These are phyloP conservation scores for Didymodactylos carnosus DNA, from an alignment of 2,888 invertebrate genomes.

Conservation along the genomic window DNA sequence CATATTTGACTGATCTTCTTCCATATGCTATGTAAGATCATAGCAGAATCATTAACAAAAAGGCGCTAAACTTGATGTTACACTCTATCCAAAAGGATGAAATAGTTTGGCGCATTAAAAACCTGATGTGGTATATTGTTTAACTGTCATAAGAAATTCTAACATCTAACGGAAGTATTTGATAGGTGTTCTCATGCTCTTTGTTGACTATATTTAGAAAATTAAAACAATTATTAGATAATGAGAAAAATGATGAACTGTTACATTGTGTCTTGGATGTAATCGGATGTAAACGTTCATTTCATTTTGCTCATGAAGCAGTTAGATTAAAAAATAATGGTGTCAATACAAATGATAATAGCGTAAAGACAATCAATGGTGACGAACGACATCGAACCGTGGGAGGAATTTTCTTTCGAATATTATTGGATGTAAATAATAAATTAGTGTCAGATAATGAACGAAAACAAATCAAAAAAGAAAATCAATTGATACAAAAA, in stretches of 20 bases:
- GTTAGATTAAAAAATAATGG: too few relatives aligned
- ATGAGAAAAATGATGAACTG: not conserved
- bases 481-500: not conserved
- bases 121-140: too few relatives aligned
- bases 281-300: not conserved
- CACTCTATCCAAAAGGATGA: too few relatives aligned
- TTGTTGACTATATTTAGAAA: too few relatives aligned
- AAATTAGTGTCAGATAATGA: not conserved
- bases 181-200: too few relatives aligned
- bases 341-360: not conserved
- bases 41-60: too few relatives aligned
- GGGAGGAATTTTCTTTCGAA: not conserved
- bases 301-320: not conserved
- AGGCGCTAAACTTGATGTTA: too few relatives aligned
- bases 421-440: not conserved
- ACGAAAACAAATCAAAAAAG: not conserved
- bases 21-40: too few relatives aligned
- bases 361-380: not conserved
- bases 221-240: not conserved
- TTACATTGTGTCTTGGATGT: not conserved
- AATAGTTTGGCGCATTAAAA: too few relatives aligned
- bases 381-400: not conserved
- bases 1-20: too few relatives aligned
- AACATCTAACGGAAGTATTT: too few relatives aligned
- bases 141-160: too few relatives aligned